A percentile compares a stretch with the other conserved stretches of the same genome.
Conservation (phyloP, 2,113 vertebrate species). For the Sylvilagus bachmani region DNA sequence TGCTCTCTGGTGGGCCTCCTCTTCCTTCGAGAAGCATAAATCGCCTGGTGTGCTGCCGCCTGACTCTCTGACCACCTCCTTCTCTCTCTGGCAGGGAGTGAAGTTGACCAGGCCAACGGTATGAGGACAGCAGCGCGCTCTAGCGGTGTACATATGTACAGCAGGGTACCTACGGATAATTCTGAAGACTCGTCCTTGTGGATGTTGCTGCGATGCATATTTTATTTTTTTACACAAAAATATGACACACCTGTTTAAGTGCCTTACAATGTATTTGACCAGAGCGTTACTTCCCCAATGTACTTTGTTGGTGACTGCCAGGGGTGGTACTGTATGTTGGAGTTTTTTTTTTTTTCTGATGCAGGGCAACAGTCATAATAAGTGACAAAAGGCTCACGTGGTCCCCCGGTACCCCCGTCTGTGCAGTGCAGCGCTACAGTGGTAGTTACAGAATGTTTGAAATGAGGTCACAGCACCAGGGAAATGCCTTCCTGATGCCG, state of each 20-base stretch:
- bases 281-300: constrained; percentile 86
- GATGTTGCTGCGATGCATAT: constrained; percentile 88
- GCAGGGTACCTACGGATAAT: constrained; percentile 84
- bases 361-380: constrained; percentile 14
- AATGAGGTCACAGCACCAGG: constrained; percentile 81
- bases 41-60: not conserved
- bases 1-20: not conserved
- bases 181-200: constrained; percentile 86
- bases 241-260: constrained; percentile 88
- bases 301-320: constrained; percentile 81
- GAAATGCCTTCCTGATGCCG: constrained; percentile 74
- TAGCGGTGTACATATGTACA: constrained; percentile 87
- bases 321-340: constrained; percentile 84
- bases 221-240: constrained; percentile 91
- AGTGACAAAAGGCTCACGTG: constrained; percentile 52
- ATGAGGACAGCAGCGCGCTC: constrained; percentile 83
- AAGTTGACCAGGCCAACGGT: constrained; percentile 91
- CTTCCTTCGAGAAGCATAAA: not conserved
- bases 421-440: constrained; percentile 41
- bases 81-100: constrained; percentile 87
- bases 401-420: constrained; percentile 55
- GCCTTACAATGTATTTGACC: constrained; percentile 90
- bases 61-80: not conserved
- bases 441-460: constrained; percentile 71
- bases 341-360: constrained; percentile 73